Evolutionary conservation across 2,888 invertebrate species (phyloP), one percentile per base, ranked within the genome.

Genomic region (Dasypogon diadema): DNA sequence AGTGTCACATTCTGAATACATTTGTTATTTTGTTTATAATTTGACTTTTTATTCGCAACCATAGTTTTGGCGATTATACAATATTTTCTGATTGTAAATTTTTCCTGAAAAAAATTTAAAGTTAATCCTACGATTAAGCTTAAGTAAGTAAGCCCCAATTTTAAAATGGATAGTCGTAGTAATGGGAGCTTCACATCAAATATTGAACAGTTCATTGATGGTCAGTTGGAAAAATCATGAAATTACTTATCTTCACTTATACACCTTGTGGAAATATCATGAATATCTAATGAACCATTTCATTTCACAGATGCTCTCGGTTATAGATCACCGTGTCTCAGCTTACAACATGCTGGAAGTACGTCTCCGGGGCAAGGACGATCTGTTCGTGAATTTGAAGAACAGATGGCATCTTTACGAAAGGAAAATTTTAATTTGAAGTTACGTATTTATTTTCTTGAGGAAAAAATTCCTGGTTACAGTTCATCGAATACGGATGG

Each of bases 381-480:
- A 73, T 93, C 94, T 26, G 92, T 97, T 88, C 96, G 96, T 82
- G 96, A 97, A 80, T 93, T 94, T 82, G 96, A 97, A 83, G 93
- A 97, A 84, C 93, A 96, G 84, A 88, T 97, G 79, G 91, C 91
- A 70, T 89, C 90, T 58, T 87, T 97, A 78, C 91, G 92, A 80
- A 96, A 96, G 84, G 97, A 97, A 85, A 98, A 97, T 85, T 98
- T 97, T 83, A 93, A 95, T 86, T 87, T 98, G 18, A 97, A 97
- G 86, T 87, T 97, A 81, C 89, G 96, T 73, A 93, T 98, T 81
- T 97, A 95, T 87, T 95, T 96, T 84, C 88, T 97, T 78, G 96
- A 97, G 85, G 96, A 97, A 85, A 83, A 81, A 77, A 81, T 83
- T 77, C 82, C 91, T 91, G 82, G 90, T 92, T 84, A 54, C 82